Evolutionary conservation across 2,888 invertebrate species (phyloP).

Genomic region (Charanyca ferruginea): DNA sequence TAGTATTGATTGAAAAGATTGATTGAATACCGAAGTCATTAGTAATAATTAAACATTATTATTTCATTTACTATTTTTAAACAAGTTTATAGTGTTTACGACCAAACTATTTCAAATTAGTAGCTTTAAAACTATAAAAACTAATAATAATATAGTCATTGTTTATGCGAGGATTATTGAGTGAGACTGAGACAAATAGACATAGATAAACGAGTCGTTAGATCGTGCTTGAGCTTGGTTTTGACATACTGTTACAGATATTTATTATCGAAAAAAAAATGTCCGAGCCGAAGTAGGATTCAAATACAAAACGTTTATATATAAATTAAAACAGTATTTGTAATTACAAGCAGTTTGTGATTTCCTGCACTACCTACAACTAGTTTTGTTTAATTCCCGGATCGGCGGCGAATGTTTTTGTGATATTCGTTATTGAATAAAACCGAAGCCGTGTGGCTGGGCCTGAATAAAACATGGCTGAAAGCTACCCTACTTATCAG

Average conservation of each 20-base stretch:
- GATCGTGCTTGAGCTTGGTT: constrained; percentile 1
- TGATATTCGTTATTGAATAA: constrained; percentile 54
- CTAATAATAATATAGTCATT: neutral
- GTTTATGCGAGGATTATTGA: too few species aligned
- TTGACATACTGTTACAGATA: constrained; percentile 7
- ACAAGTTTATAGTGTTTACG: too few species aligned
- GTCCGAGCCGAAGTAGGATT: constrained; percentile 8
- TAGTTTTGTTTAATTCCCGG: constrained; percentile 60
- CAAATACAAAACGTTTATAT: constrained; percentile 1
- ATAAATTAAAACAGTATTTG: too few species aligned
- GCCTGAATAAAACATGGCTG: constrained; percentile 55
- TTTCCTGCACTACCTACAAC: neutral
- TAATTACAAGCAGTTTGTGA: constrained; percentile 57
- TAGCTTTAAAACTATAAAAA: neutral
- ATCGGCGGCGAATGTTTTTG: constrained; percentile 47
- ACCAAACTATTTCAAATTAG: neutral
- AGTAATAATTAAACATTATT: too few species aligned
- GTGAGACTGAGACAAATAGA: constrained; percentile 52
- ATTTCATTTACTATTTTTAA: too few species aligned
- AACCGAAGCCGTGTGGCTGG: constrained; percentile 32
- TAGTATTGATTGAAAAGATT: neutral
- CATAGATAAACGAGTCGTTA: constrained; percentile 27
- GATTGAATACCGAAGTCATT: too few species aligned
- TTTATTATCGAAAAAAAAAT: constrained; percentile 6
- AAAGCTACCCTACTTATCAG: constrained; percentile 46